A percentile compares a stretch with the other conserved stretches of the same genome.
Conservation (phyloP, 2,113 vertebrate species). For the Sminthopsis crassicaudata region DNA sequence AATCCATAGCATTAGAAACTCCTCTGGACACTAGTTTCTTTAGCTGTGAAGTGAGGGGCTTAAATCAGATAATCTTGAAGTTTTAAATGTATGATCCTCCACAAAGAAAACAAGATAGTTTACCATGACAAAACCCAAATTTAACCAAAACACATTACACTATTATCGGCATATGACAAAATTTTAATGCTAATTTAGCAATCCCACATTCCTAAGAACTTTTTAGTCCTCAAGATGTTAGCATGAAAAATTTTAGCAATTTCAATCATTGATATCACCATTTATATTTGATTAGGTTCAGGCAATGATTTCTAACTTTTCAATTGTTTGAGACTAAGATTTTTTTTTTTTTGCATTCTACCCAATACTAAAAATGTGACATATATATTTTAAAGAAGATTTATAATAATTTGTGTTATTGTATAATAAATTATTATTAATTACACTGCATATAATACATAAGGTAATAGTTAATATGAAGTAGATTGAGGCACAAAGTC, state of each 20-base stretch:
- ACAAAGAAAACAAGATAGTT: neutral
- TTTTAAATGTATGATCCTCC: neutral
- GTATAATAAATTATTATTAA: neutral
- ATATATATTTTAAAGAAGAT: too few relatives aligned
- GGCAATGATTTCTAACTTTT: neutral
- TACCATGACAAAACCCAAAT: neutral
- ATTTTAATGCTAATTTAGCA: slow-evolving; percentile 64
- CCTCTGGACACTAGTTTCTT: neutral
- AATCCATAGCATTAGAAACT: neutral
- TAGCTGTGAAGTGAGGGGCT: neutral
- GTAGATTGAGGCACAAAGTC: too few relatives aligned
- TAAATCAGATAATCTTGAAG: neutral
- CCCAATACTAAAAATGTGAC: too few relatives aligned
- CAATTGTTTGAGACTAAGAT: too few relatives aligned
- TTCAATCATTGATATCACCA: neutral
- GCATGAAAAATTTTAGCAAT: slow-evolving; percentile 33
- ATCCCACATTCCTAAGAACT: slow-evolving; percentile 53
- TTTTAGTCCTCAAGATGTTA: slow-evolving; percentile 7
- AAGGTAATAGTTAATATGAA: too few relatives aligned
- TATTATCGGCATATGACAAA: slow-evolving; percentile 37
- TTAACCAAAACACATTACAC: slow-evolving; percentile 35
- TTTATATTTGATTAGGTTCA: neutral
- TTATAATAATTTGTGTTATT: neutral
- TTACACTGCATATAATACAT: neutral
- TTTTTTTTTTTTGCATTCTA: too few relatives aligned